phyloP scores from a whole-genome alignment of 2,888 invertebrate species.

The Cantharis lateralis region DNA sequence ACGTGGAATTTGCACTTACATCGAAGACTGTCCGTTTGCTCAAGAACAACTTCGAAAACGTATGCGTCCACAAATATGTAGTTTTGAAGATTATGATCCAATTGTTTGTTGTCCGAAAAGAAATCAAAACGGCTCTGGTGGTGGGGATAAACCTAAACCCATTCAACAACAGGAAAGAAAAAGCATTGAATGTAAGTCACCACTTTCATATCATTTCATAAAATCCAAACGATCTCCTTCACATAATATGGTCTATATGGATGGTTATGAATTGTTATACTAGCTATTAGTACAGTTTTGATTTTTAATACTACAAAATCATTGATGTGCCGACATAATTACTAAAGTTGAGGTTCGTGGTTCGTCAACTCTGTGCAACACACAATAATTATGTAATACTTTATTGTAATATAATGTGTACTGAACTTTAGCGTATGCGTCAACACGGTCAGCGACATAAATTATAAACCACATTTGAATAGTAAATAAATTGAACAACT shows the following conservation, averaged over 20 bases:
- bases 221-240: too few relatives aligned
- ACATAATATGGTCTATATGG: too few relatives aligned
- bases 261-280: too few relatives aligned
- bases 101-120: slow-evolving; percentile 29
- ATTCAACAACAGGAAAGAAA: neutral
- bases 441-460: too few relatives aligned
- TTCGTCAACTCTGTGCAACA: too few relatives aligned
- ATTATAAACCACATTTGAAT: neutral
- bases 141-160: neutral
- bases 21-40: slow-evolving; percentile 14
- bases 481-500: neutral
- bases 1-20: slow-evolving; percentile 11
- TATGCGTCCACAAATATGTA: slow-evolving; percentile 15
- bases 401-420: too few relatives aligned
- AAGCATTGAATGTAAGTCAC: neutral
- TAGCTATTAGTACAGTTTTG: too few relatives aligned
- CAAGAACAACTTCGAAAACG: slow-evolving; percentile 8
- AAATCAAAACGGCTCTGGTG: neutral
- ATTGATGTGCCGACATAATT: too few relatives aligned
- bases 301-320: too few relatives aligned
- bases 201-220: neutral
- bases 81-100: slow-evolving; percentile 12
- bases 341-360: too few relatives aligned
- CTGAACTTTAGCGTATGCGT: too few relatives aligned
- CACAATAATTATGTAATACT: too few relatives aligned